Evolutionary conservation across 2,888 invertebrate species (phyloP), one percentile per base, ranked within the genome.

Genomic region (Ennomos erosarius): DNA sequence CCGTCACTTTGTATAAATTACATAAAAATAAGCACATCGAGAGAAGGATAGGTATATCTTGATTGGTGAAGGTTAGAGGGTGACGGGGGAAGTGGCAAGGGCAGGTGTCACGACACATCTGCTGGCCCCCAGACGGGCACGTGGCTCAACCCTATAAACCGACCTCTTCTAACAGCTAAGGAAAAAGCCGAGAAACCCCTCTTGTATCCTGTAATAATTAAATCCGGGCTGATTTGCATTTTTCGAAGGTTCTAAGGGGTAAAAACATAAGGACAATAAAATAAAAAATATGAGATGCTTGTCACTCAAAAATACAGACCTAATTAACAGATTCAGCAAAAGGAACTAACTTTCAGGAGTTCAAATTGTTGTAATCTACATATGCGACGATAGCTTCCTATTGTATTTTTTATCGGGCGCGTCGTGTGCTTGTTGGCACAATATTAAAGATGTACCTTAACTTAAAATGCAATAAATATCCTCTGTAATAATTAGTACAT

Each of bases 101-200:
- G 91, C 91, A 92, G 91, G 91, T 92, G 91, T 92, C 90, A 88
- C 82, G 80, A 78, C 72, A 89, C 91, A 91, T 91, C 91, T 91
- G 91, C 91, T 87, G 82, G 83, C 78, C 70, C 75, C 75, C 77
- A 73, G 79, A 75, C 79, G 13, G 87, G 90, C 90, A 90, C 91
- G 90, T 90, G 91, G 88, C 84, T 80, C 87, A 82, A 87, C 90
- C 90, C 90, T 87, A 87, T 82, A 82, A 84, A 76, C 79, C 85
- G 84, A 85, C 84, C 83, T 77, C 78, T 77, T 69, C 78, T 74
- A 76, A 69, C 75, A 74, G 36, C 37, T 54, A 72, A 79, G 81
- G 87, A 84, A 87, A 90, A 90, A 86, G 79, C 80, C 64, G 74
- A 86, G 79, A 81, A 87, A 85, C 84, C 81, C 74, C 70, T 70